phyloP scores from a whole-genome alignment of 1,140 invertebrate species.

The Drosophila littoralis region DNA sequence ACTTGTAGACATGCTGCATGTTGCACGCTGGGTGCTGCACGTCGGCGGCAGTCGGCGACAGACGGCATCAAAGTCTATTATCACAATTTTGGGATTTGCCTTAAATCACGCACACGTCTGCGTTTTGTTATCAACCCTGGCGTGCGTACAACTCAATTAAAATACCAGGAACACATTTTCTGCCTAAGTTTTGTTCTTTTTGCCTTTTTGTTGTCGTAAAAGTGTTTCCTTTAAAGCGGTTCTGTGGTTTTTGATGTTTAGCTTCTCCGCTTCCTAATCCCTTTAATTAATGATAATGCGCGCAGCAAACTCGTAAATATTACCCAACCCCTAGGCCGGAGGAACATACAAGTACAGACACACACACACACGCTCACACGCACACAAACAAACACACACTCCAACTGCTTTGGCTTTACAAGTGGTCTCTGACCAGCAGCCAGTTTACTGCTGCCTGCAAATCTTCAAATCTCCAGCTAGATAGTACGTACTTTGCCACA shows the following conservation, averaged over 20 bases:
- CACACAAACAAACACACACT: background rate
- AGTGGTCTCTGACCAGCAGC: background rate
- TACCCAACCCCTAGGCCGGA: slow-evolving; percentile 10
- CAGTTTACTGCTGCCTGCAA: slow-evolving; percentile 1
- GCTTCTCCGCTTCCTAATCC: slow-evolving; percentile 49
- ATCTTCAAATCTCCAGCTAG: slow-evolving; percentile 3
- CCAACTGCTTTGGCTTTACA: background rate
- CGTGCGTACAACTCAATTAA: slow-evolving; percentile 75
- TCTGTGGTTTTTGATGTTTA: slow-evolving; percentile 70
- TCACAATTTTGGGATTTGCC: slow-evolving; percentile 77
- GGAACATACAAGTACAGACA: background rate
- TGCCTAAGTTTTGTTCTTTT: too few species aligned
- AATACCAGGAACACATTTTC: slow-evolving; percentile 66
- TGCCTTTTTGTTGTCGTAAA: slow-evolving; percentile 19
- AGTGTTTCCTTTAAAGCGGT: slow-evolving; percentile 48
- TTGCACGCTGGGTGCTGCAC: slow-evolving; percentile 8
- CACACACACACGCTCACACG: background rate
- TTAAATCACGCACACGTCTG: slow-evolving; percentile 71
- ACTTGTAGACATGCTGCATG: slow-evolving; percentile 12
- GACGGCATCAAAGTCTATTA: slow-evolving; percentile 75
- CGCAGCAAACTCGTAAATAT: slow-evolving; percentile 65
- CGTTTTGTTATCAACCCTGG: slow-evolving; percentile 19
- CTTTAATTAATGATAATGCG: slow-evolving; percentile 79
- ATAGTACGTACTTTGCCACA: background rate
- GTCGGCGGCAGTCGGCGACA: slow-evolving; percentile 48